Evolutionary conservation across 2,113 vertebrate species (phyloP).

Genomic region (Marmota monax): DNA sequence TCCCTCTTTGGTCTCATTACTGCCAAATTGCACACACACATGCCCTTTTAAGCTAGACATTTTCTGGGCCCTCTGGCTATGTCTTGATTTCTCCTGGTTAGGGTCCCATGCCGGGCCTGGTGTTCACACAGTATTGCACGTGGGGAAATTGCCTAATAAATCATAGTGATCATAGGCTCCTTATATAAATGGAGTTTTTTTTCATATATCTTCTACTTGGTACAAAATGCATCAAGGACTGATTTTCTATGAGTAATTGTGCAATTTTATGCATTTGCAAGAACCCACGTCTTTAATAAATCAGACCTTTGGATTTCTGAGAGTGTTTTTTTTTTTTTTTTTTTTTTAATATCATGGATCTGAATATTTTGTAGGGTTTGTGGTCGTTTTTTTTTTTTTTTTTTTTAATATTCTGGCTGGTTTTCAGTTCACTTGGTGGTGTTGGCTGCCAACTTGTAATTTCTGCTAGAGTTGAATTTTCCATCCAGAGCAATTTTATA

Average conservation of each 20-base stretch:
- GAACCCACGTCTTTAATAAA: constrained; percentile 81
- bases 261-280: constrained; percentile 73
- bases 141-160: constrained; percentile 71
- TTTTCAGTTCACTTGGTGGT: constrained; percentile 81
- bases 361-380: constrained; percentile 86
- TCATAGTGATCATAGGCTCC: constrained; percentile 27
- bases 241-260: constrained; percentile 78
- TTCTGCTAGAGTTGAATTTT: constrained; percentile 88
- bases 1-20: neutral
- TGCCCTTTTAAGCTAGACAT: neutral
- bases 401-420: constrained; percentile 84
- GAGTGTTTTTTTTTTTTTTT: constrained; percentile 81
- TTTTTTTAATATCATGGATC: constrained; percentile 79
- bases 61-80: neutral
- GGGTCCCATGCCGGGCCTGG: constrained; percentile 34
- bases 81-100: constrained; percentile 56
- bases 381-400: constrained; percentile 81
- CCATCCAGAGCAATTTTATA: constrained; percentile 83
- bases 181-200: constrained; percentile 67
- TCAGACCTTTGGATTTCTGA: constrained; percentile 76
- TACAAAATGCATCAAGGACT: constrained; percentile 54
- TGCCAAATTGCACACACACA: constrained; percentile 33
- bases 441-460: constrained; percentile 83
- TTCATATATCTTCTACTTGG: constrained; percentile 64
- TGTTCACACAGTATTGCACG: constrained; percentile 22